Evolutionary conservation across 2,888 invertebrate species (phyloP).

Genomic region (Latheticus oryzae): DNA sequence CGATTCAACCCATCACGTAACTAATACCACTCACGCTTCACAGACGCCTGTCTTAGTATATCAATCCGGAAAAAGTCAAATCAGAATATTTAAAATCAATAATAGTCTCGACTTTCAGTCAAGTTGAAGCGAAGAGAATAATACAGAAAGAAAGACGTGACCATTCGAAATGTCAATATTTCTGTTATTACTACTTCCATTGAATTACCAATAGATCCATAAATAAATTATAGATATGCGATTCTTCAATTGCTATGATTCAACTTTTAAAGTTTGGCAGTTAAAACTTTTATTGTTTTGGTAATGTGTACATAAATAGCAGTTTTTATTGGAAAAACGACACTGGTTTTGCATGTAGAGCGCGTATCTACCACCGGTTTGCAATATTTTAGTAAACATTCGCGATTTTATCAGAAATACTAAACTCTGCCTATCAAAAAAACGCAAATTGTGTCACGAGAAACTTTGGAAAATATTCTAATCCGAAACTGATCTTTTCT

Average conservation of each 20-base stretch:
- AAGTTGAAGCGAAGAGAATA: not conserved
- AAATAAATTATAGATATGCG: not conserved
- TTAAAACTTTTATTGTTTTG: conserved; percentile 7
- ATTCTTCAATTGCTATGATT: not conserved
- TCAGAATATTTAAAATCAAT: conserved; percentile 19
- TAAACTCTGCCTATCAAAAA: too few relatives aligned
- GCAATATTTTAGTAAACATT: too few relatives aligned
- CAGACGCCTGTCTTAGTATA: conserved; percentile 16
- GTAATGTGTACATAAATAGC: not conserved
- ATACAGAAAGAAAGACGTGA: not conserved
- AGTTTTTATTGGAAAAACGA: too few relatives aligned
- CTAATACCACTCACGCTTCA: conserved; percentile 7
- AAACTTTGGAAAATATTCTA: too few relatives aligned
- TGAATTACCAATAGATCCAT: not conserved
- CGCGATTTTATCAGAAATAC: too few relatives aligned
- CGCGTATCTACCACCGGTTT: too few relatives aligned
- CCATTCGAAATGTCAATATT: not conserved
- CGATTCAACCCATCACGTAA: conserved; percentile 18
- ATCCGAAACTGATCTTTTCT: too few relatives aligned
- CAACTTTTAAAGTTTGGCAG: not conserved
- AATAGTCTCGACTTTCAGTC: not conserved
- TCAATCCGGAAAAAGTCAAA: conserved; percentile 20
- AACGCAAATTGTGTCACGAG: too few relatives aligned
- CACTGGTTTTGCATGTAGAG: too few relatives aligned
- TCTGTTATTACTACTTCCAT: not conserved